A percentile compares a stretch with the other conserved stretches of the same genome.
phyloP scores from a whole-genome alignment of 2,888 invertebrate species.

The Nomada flava region DNA sequence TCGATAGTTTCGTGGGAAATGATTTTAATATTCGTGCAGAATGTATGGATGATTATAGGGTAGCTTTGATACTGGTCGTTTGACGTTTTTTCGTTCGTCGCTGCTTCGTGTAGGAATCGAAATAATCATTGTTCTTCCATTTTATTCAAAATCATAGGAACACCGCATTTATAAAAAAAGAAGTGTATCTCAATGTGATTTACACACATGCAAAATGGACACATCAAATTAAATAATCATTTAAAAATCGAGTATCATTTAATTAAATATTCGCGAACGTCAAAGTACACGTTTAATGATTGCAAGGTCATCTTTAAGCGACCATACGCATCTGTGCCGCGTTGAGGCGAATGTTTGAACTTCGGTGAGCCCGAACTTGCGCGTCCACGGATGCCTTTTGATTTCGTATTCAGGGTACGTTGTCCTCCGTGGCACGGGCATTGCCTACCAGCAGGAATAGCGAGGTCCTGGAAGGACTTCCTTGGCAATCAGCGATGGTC shows the following conservation, averaged over 20 bases:
- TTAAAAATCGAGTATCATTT: accelerated
- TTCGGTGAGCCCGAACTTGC: constrained; percentile 46
- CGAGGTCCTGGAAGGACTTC: constrained; percentile 70
- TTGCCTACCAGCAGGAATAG: constrained; percentile 72
- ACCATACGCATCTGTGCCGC: constrained; percentile 19
- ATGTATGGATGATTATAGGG: background rate
- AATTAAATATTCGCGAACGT: background rate
- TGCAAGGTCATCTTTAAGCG: constrained; percentile 23
- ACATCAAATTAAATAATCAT: too few relatives aligned
- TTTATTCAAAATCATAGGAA: too few relatives aligned
- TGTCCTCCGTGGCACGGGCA: constrained; percentile 50
- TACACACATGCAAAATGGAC: background rate
- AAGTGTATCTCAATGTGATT: background rate
- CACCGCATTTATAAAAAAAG: background rate
- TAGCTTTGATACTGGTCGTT: background rate
- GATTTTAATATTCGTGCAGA: background rate
- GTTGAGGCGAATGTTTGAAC: constrained; percentile 54
- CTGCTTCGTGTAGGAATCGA: too few relatives aligned
- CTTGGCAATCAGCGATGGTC: constrained; percentile 82
- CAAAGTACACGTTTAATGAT: constrained; percentile 28
- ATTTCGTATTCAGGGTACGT: constrained; percentile 81
- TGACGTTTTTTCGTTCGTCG: too few relatives aligned
- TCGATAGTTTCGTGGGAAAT: background rate
- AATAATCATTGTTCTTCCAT: background rate
- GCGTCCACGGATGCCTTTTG: constrained; percentile 72